These are phyloP conservation scores for Parnassius smintheus DNA, from an alignment of 2,888 invertebrate species.

Conservation along the genomic window DNA sequence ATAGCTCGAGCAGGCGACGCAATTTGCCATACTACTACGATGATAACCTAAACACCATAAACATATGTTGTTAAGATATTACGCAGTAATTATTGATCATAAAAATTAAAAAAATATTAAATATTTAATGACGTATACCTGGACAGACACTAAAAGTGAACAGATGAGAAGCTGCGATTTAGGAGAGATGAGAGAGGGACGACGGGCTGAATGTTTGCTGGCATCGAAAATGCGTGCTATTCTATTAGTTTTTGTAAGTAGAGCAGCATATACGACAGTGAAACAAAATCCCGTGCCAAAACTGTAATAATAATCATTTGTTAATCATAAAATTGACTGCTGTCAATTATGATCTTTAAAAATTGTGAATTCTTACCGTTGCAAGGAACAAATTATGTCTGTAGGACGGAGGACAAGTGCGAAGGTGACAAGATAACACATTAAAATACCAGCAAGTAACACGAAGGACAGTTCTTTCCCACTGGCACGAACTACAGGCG, in stretches of 20 bases:
- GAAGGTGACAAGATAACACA: constrained; percentile 96
- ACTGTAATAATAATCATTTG: constrained; percentile 59
- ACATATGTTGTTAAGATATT: background rate
- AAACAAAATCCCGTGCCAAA: constrained; percentile 96
- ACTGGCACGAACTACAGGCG: constrained; percentile 97
- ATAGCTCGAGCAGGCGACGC: constrained; percentile 94
- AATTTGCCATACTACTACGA: constrained; percentile 95
- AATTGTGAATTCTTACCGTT: constrained; percentile 81
- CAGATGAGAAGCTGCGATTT: constrained; percentile 95
- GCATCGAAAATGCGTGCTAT: constrained; percentile 98
- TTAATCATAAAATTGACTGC: background rate
- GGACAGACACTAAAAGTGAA: constrained; percentile 90
- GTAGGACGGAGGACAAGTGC: constrained; percentile 92
- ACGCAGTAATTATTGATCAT: too few relatives aligned
- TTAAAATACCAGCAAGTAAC: constrained; percentile 91
- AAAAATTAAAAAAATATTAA: too few relatives aligned
- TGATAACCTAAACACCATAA: constrained; percentile 82
- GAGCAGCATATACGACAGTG: constrained; percentile 97
- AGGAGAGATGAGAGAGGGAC: constrained; percentile 95
- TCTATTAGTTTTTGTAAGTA: constrained; percentile 97
- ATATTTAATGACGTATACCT: constrained; percentile 76
- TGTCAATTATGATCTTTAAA: too few relatives aligned
- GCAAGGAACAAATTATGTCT: constrained; percentile 92
- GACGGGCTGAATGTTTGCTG: constrained; percentile 94
- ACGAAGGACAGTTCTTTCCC: constrained; percentile 95